Base-by-base conservation (phyloP, 1,140 invertebrate species). In the Drosophila oshimai region DNA sequence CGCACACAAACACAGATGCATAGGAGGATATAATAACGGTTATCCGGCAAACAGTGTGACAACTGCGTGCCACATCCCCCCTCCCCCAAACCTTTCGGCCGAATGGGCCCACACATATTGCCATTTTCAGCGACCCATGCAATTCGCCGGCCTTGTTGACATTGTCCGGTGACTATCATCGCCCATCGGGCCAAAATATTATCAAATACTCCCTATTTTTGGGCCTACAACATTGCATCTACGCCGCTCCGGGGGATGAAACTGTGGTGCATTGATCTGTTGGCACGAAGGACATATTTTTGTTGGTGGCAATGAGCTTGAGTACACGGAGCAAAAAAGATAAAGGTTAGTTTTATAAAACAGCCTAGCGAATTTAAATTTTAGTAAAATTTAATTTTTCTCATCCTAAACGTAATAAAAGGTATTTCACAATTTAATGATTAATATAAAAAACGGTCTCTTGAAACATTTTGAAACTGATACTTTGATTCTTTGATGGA, bases 11-110 rank as follows among this genome's bases (percentile, higher is more conserved):
- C 46, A 69, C 26, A 46, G 26, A 5, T 22, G 0, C 41, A 12
- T 20, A 45, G 58, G 26, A 24, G 78, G 71, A 68, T 86, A 86
- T 84, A 80, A 84, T 84, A 86, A 78, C 81, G 70, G 70, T 71
- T 84, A 83, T 79, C 54, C 55, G 50, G 55, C 51, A 74, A 72
- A 79, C 80, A 65, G 74, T 29, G 54, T 42, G 50, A 44, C 61
- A 46, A 60, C 68, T 74, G 54, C 71, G 60, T 58, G 49, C 41
- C 74, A 67, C 36, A 37, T 51, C 24, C 36, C 28, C 39, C 41
- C 22, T 29, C 28, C 13, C 39, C 37, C 18, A 26, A 9, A 12
- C 29, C 69, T 39, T 31, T 2, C 24, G 53, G 34, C 28, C 33
- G 5, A 34, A 42, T 31, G 54, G 49, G 22, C 24, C 39, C 36